Evolutionary conservation across 2,797 vertebrate genomes (phyloP).

Genomic region (Cetoscarus ocellatus): DNA sequence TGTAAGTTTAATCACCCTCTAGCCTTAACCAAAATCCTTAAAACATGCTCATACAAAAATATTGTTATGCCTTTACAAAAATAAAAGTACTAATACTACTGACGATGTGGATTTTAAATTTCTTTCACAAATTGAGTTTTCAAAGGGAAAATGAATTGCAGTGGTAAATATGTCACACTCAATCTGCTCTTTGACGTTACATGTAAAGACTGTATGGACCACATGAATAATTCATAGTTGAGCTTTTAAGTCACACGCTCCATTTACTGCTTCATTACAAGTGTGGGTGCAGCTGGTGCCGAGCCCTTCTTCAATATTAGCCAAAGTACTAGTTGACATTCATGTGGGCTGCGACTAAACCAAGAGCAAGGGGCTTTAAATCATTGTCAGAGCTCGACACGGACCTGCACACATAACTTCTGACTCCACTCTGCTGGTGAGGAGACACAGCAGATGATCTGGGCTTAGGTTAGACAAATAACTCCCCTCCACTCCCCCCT

Average conservation of each 20-base stretch:
- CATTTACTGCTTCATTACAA: conserved; percentile 54
- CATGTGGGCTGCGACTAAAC: conserved; percentile 25
- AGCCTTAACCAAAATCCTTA: no score
- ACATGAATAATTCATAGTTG: conserved; percentile 64
- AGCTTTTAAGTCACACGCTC: conserved; percentile 26
- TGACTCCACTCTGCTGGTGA: conserved; percentile 35
- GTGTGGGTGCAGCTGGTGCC: conserved; percentile 52
- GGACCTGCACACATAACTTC: conserved; percentile 30
- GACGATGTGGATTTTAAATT: not conserved
- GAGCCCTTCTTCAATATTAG: conserved; percentile 43
- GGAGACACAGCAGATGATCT: conserved; percentile 45
- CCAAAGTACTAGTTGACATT: conserved; percentile 40
- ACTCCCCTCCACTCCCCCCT: conserved; percentile 2
- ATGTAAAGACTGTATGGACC: conserved; percentile 20
- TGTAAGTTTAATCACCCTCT: no score
- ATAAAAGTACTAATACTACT: not conserved
- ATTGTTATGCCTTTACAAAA: no score
- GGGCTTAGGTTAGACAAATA: conserved; percentile 57
- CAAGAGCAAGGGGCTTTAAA: conserved; percentile 41
- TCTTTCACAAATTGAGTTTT: conserved; percentile 18
- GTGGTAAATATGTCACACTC: not conserved
- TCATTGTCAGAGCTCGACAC: conserved; percentile 36
- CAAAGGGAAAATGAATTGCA: not conserved
- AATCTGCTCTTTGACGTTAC: conserved; percentile 23
- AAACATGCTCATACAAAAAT: no score